These are phyloP conservation scores for Diorhabda sublineata DNA, from an alignment of 1,140 invertebrate species.

Conservation along the genomic window DNA sequence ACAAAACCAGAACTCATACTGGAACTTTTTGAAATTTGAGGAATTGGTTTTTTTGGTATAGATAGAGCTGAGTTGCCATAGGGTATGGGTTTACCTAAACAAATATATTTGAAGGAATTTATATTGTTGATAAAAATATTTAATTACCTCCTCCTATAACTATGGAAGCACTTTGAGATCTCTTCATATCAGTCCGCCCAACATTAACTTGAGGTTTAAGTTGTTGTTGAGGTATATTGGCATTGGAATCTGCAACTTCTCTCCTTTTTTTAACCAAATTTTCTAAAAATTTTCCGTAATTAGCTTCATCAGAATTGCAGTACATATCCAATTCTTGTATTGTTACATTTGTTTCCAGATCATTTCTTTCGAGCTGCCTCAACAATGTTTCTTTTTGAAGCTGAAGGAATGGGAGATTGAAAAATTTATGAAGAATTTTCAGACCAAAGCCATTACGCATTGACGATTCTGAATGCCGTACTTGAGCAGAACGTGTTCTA, in stretches of 20 bases:
- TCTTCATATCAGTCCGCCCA: constrained; percentile 44
- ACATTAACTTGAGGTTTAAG: neutral
- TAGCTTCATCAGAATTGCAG: constrained; percentile 82
- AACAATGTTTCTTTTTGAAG: constrained; percentile 84
- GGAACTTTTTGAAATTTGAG: constrained; percentile 35
- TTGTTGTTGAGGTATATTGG: constrained; percentile 39
- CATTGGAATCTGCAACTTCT: constrained; percentile 61
- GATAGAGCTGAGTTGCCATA: constrained; percentile 27
- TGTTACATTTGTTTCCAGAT: constrained; percentile 75
- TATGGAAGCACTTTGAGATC: constrained; percentile 45
- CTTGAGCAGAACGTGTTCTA: constrained; percentile 57
- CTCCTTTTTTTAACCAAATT: constrained; percentile 67
- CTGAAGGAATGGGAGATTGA: constrained; percentile 92
- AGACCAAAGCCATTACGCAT: constrained; percentile 97
- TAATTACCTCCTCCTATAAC: constrained; percentile 42
- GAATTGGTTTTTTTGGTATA: constrained; percentile 7
- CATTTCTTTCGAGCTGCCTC: constrained; percentile 84
- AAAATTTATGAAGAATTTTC: constrained; percentile 91
- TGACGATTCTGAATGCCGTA: constrained; percentile 87
- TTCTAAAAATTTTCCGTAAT: constrained; percentile 82
- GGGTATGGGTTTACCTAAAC: constrained; percentile 42
- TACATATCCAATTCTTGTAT: constrained; percentile 79
- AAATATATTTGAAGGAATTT: constrained; percentile 45
- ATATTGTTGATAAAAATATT: constrained; percentile 11
- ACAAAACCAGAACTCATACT: constrained; percentile 40